These are phyloP conservation scores for Peromyscus leucopus DNA, from an alignment of 2,113 vertebrate genomes.

Conservation along the genomic window DNA sequence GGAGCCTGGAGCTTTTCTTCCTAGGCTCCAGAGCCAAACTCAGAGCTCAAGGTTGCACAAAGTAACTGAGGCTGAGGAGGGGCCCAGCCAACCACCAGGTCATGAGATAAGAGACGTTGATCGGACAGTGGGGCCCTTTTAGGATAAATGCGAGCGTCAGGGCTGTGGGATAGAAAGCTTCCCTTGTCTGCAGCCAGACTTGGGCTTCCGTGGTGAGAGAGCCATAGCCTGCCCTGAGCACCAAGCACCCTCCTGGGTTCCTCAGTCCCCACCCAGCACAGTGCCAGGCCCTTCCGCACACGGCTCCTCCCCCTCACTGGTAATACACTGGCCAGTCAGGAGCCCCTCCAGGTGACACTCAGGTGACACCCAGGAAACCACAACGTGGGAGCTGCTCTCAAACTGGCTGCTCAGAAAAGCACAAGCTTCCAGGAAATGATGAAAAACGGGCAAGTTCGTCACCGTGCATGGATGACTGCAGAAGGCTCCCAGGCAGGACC, in stretches of 20 bases:
- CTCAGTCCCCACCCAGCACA: accelerated
- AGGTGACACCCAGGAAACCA: neutral
- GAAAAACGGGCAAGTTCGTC: neutral
- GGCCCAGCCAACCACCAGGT: too few relatives aligned
- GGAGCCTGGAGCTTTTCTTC: neutral
- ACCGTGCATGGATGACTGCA: accelerated
- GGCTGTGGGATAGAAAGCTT: too few relatives aligned
- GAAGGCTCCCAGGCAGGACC: neutral
- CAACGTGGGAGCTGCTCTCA: accelerated
- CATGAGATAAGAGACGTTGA: neutral
- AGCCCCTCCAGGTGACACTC: neutral
- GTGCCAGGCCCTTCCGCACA: too few relatives aligned
- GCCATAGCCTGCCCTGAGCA: neutral
- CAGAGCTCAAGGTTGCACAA: neutral
- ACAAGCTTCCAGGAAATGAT: neutral
- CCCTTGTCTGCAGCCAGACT: neutral
- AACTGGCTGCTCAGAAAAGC: neutral
- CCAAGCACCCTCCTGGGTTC: neutral
- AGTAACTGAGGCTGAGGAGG: neutral
- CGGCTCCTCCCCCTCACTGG: accelerated
- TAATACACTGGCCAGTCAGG: neutral
- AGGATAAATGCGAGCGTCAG: neutral
- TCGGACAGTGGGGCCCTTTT: accelerated
- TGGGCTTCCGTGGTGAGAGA: neutral
- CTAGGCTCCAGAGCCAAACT: neutral